These are phyloP conservation scores for Ennomos erosarius DNA, from an alignment of 2,888 invertebrate species.

Conservation along the genomic window DNA sequence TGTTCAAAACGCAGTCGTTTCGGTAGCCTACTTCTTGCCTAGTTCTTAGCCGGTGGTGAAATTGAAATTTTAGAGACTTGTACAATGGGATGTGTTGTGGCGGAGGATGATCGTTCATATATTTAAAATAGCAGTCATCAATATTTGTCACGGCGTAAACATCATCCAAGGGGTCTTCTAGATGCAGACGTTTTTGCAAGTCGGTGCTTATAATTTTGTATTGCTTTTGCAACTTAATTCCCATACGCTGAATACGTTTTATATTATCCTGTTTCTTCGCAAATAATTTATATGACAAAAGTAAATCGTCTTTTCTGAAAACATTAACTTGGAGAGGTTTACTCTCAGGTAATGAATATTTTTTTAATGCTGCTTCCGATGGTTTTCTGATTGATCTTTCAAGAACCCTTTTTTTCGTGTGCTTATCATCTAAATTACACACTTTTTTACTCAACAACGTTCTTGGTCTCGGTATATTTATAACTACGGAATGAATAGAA, in stretches of 20 bases:
- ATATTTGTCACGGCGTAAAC: conserved; percentile 55
- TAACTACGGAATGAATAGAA: conserved; percentile 45
- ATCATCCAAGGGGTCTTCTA: conserved; percentile 51
- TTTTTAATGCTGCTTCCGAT: conserved; percentile 42
- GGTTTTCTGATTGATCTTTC: conserved; percentile 39
- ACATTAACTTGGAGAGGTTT: conserved; percentile 48
- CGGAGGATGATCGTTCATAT: conserved; percentile 53
- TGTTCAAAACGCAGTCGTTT: conserved; percentile 78
- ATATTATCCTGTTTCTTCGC: conserved; percentile 54
- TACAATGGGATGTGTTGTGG: conserved; percentile 51
- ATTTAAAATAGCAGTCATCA: conserved; percentile 59
- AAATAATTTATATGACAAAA: conserved; percentile 62
- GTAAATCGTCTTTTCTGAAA: conserved; percentile 54
- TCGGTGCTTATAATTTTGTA: conserved; percentile 62
- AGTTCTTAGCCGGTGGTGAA: conserved; percentile 54
- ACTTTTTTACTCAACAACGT: conserved; percentile 33
- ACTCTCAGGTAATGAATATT: conserved; percentile 47
- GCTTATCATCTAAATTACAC: conserved; percentile 24
- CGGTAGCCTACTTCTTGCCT: conserved; percentile 69
- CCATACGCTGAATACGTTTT: conserved; percentile 48
- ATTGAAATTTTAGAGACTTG: conserved; percentile 59
- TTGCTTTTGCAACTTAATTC: conserved; percentile 52
- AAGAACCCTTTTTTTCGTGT: conserved; percentile 14
- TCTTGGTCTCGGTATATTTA: conserved; percentile 53
- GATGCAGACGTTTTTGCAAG: conserved; percentile 54